A percentile compares a stretch with the other conserved stretches of the same genome.
Conservation (phyloP, 2,888 invertebrate genomes). For the Mongoloraphidia duomilia region DNA sequence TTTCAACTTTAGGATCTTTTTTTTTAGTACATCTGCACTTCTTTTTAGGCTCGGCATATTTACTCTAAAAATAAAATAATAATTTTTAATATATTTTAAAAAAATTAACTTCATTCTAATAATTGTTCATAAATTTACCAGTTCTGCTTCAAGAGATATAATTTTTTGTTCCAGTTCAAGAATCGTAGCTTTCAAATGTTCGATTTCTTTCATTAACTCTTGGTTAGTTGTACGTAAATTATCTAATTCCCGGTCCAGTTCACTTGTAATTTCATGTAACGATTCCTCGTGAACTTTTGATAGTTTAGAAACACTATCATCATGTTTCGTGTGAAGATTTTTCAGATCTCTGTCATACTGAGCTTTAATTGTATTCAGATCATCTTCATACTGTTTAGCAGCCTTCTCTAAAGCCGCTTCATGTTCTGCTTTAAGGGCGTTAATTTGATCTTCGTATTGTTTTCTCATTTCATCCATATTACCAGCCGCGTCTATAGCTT, state of each 20-base stretch:
- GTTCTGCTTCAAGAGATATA: constrained; percentile 22
- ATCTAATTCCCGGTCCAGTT: constrained; percentile 28
- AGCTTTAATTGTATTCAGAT: constrained; percentile 26
- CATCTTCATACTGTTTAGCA: constrained; percentile 21
- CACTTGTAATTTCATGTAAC: constrained; percentile 31
- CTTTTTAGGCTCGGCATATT: too few relatives aligned
- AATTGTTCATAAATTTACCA: constrained; percentile 24
- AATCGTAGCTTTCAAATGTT: constrained; percentile 9
- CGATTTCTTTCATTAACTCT: not conserved
- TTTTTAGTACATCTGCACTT: too few relatives aligned
- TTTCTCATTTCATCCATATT: constrained; percentile 22
- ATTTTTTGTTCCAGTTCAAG: constrained; percentile 23
- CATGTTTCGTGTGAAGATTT: constrained; percentile 36
- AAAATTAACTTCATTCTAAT: constrained; percentile 18
- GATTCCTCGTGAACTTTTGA: constrained; percentile 39
- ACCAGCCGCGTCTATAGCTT: constrained; percentile 22
- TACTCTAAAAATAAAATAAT: too few relatives aligned
- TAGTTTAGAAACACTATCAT: constrained; percentile 37
- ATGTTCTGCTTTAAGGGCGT: constrained; percentile 21
- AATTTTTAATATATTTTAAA: too few relatives aligned
- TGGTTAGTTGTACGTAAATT: not conserved
- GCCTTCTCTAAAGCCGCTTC: constrained; percentile 24
- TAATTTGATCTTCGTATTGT: constrained; percentile 22
- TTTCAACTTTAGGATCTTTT: constrained; percentile 10
- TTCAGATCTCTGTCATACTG: constrained; percentile 40